phyloP scores from a whole-genome alignment of 2,888 invertebrate genomes.

The Napeogenes sylphis region DNA sequence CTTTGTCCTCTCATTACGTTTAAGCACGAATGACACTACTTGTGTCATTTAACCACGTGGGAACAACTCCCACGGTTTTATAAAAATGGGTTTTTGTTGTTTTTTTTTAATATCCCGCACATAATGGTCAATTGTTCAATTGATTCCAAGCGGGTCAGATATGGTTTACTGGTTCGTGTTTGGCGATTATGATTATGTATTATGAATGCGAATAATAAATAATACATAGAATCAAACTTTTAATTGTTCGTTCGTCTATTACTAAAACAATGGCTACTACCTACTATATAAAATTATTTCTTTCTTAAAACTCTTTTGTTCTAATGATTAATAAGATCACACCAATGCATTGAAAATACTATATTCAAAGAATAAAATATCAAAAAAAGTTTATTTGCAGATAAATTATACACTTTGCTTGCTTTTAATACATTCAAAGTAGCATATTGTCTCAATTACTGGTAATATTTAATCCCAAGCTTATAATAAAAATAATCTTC shows the following conservation, averaged over 20 bases:
- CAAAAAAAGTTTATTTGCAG: too few relatives aligned
- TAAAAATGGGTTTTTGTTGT: slow-evolving; percentile 42
- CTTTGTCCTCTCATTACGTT: slow-evolving; percentile 34
- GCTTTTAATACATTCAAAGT: too few relatives aligned
- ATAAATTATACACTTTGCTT: too few relatives aligned
- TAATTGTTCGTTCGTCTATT: too few relatives aligned
- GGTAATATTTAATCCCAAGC: not conserved
- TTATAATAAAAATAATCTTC: slow-evolving; percentile 4
- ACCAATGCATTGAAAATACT: too few relatives aligned
- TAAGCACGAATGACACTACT: slow-evolving; percentile 34
- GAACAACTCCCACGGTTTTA: slow-evolving; percentile 63
- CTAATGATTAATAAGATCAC: too few relatives aligned
- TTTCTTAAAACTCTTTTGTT: too few relatives aligned
- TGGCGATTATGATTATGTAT: not conserved
- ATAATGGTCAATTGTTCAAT: slow-evolving; percentile 75
- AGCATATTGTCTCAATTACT: too few relatives aligned
- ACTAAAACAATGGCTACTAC: too few relatives aligned
- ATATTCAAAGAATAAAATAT: too few relatives aligned
- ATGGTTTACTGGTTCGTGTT: slow-evolving; percentile 8
- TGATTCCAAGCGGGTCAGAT: slow-evolving; percentile 51
- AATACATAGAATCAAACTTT: not conserved
- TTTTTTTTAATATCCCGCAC: slow-evolving; percentile 66
- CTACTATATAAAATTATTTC: too few relatives aligned
- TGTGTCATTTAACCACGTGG: slow-evolving; percentile 45
- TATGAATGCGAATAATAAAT: not conserved